phyloP scores from a whole-genome alignment of 35 echinoderm and acorn worm species.

The Apostichopus parvimensis region DNA sequence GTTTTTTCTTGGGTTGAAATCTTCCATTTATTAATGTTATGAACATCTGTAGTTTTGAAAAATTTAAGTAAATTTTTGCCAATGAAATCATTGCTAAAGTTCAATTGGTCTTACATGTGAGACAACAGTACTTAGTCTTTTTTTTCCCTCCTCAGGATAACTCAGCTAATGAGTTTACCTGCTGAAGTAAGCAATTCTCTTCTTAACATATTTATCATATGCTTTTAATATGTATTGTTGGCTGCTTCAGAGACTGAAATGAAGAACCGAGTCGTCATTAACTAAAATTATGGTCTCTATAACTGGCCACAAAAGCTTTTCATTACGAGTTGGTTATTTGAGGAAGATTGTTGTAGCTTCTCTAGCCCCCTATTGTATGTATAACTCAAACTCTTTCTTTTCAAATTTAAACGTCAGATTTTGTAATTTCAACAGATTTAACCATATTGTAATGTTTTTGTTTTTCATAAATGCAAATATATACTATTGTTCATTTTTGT shows the following conservation, averaged over 20 bases:
- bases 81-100: background rate
- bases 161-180: no score
- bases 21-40: slow-evolving; percentile 14
- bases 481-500: no score
- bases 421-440: no score
- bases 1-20: background rate
- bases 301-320: background rate
- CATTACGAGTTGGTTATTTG: background rate
- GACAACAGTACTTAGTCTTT: slow-evolving; percentile 49
- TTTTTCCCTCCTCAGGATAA: background rate
- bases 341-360: background rate
- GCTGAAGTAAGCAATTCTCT: background rate
- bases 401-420: no score
- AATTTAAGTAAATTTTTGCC: slow-evolving; percentile 2
- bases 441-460: no score
- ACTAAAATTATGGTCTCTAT: background rate
- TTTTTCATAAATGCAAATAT: no score
- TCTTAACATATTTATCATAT: slow-evolving; percentile 17
- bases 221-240: slow-evolving; percentile 1
- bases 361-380: no score
- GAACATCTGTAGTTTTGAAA: background rate
- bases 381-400: no score
- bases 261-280: background rate
- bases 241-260: slow-evolving; percentile 28
- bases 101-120: background rate